phyloP scores from a whole-genome alignment of 2,888 invertebrate species.

The Lepetodrilus schrolli region DNA sequence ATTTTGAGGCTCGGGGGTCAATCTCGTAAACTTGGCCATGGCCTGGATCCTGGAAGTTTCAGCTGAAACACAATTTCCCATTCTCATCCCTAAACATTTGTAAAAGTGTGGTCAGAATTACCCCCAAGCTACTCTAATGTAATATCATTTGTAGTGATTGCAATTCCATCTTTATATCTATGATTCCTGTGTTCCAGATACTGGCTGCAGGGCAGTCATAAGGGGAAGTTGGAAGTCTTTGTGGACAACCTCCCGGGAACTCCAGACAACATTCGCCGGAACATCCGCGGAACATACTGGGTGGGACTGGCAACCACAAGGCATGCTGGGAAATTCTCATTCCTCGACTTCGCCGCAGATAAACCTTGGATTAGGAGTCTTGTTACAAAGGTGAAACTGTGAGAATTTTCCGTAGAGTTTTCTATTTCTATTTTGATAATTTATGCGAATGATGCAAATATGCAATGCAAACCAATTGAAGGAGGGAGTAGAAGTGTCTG shows the following conservation, averaged over 20 bases:
- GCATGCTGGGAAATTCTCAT: conserved; percentile 48
- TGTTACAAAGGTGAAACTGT: conserved; percentile 67
- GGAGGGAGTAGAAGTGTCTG: too few species aligned
- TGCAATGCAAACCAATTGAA: too few species aligned
- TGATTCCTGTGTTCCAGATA: conserved; percentile 77
- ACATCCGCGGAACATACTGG: conserved; percentile 75
- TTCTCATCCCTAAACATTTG: too few species aligned
- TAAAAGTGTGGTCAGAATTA: too few species aligned
- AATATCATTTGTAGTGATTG: not conserved
- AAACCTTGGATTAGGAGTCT: conserved; percentile 60
- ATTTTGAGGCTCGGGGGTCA: too few species aligned
- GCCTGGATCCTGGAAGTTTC: too few species aligned
- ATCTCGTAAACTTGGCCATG: too few species aligned
- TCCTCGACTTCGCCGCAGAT: conserved; percentile 52
- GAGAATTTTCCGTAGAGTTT: too few species aligned
- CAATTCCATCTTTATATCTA: not conserved
- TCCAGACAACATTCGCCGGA: conserved; percentile 81
- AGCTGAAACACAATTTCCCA: too few species aligned
- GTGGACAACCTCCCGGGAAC: conserved; percentile 81
- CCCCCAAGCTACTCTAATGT: too few species aligned
- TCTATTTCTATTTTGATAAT: too few species aligned
- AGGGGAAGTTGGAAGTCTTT: conserved; percentile 87
- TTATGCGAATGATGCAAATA: too few species aligned
- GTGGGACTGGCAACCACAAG: conserved; percentile 66
- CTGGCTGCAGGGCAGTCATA: conserved; percentile 86